Percentiles rank a stretch among this genome's conserved stretches.
Evolutionary conservation across 2,113 vertebrate species (phyloP).

Genomic region (Corydoras maculifer): DNA sequence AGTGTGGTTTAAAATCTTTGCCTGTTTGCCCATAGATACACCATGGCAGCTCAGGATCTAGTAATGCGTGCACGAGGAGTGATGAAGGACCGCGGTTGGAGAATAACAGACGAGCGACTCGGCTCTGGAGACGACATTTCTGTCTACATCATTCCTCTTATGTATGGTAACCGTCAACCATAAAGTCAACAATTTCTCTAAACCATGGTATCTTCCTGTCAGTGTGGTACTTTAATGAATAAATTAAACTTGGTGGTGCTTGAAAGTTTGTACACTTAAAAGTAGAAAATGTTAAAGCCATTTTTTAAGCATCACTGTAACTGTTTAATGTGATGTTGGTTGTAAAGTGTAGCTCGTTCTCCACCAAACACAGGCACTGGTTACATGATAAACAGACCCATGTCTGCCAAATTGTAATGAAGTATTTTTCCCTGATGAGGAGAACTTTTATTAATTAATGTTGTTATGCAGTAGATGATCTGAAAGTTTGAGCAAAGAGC

Average conservation of each 20-base stretch:
- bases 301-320: too few relatives aligned
- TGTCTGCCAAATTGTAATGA: neutral
- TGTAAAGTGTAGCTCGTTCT: too few relatives aligned
- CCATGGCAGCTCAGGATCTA: slow-evolving; percentile 90
- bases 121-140: slow-evolving; percentile 97
- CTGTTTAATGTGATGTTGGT: too few relatives aligned
- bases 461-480: slow-evolving; percentile 1
- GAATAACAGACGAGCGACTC: slow-evolving; percentile 87
- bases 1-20: too few relatives aligned
- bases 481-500: slow-evolving; percentile 22
- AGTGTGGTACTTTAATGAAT: too few relatives aligned
- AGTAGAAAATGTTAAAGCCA: too few relatives aligned
- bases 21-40: slow-evolving; percentile 71
- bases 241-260: too few relatives aligned
- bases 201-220: neutral
- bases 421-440: neutral
- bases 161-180: slow-evolving; percentile 79
- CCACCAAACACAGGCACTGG: too few relatives aligned
- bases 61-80: slow-evolving; percentile 90
- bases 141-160: slow-evolving; percentile 89
- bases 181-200: slow-evolving; percentile 43
- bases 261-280: too few relatives aligned
- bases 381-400: too few relatives aligned
- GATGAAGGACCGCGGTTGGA: slow-evolving; percentile 92
- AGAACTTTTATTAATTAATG: neutral